These are phyloP conservation scores for Coleophora deauratella DNA, from an alignment of 2,888 invertebrate species.

Conservation along the genomic window DNA sequence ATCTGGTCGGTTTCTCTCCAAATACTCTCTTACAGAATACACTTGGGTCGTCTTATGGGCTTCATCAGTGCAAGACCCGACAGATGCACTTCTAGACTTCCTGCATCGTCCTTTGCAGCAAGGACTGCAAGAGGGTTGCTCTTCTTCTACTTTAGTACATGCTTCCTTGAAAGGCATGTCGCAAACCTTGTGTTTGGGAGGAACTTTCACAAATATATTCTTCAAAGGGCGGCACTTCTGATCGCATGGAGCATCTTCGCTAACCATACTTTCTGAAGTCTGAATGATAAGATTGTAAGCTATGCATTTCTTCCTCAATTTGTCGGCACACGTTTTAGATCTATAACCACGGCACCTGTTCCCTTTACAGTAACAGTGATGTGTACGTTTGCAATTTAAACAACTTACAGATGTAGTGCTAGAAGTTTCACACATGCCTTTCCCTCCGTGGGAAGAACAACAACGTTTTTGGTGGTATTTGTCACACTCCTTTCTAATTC, in stretches of 20 bases:
- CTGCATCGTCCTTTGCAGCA: constrained; percentile 34
- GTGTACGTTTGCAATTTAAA: constrained; percentile 45
- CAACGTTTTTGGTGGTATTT: constrained; percentile 54
- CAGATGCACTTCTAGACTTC: constrained; percentile 42
- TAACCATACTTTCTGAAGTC: constrained; percentile 54
- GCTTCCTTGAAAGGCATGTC: constrained; percentile 43
- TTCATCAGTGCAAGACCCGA: constrained; percentile 48
- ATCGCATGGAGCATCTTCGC: constrained; percentile 37
- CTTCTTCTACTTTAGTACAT: constrained; percentile 36
- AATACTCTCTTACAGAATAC: constrained; percentile 78
- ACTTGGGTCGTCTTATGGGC: constrained; percentile 33
- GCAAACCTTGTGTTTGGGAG: constrained; percentile 30
- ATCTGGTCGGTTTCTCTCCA: constrained; percentile 80
- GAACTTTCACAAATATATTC: constrained; percentile 59
- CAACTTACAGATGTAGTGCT: constrained; percentile 53
- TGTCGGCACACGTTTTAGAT: constrained; percentile 34
- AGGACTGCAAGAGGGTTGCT: constrained; percentile 21
- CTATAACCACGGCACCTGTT: constrained; percentile 47
- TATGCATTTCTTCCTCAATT: constrained; percentile 46
- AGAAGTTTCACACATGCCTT: constrained; percentile 42
- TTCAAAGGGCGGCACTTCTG: constrained; percentile 33
- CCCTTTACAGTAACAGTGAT: constrained; percentile 41
- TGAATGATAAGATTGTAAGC: constrained; percentile 66
- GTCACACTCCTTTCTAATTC: constrained; percentile 59
- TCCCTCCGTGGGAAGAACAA: constrained; percentile 26